Percentiles rank a stretch among this genome's conserved stretches.
These are phyloP conservation scores for Periparus ater DNA, from an alignment of 2,797 vertebrate species.

Conservation along the genomic window DNA sequence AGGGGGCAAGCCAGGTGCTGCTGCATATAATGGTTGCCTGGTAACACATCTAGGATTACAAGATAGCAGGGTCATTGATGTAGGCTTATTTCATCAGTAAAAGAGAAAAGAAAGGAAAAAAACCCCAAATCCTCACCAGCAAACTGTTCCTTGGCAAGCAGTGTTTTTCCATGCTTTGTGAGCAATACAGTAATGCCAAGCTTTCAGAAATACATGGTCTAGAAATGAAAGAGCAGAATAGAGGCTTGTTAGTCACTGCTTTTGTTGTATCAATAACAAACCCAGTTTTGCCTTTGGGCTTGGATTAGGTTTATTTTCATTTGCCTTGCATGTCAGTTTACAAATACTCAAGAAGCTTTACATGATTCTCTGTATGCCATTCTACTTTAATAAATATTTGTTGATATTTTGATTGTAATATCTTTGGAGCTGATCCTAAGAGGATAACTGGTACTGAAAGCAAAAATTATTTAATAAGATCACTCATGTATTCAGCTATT, in stretches of 20 bases:
- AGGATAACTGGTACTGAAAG: neutral
- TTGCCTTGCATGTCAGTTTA: slow-evolving; percentile 2
- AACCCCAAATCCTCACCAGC: neutral
- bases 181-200: neutral
- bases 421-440: slow-evolving; percentile 14
- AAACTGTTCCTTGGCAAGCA: neutral
- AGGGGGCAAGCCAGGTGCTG: neutral
- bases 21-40: slow-evolving; percentile 29
- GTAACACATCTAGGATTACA: slow-evolving; percentile 19
- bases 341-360: neutral
- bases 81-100: slow-evolving; percentile 6
- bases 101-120: neutral
- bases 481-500: neutral
- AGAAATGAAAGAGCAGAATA: neutral
- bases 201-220: neutral
- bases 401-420: slow-evolving; percentile 1
- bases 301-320: slow-evolving; percentile 42
- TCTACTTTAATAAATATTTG: slow-evolving; percentile 31
- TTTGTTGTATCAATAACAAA: slow-evolving; percentile 20
- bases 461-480: neutral
- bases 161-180: neutral
- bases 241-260: slow-evolving; percentile 7
- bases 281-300: slow-evolving; percentile 35
- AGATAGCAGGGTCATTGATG: slow-evolving; percentile 1
- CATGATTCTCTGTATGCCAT: neutral